These are phyloP conservation scores for Gastrophysa polygoni DNA, from an alignment of 2,888 invertebrate genomes.

Conservation along the genomic window DNA sequence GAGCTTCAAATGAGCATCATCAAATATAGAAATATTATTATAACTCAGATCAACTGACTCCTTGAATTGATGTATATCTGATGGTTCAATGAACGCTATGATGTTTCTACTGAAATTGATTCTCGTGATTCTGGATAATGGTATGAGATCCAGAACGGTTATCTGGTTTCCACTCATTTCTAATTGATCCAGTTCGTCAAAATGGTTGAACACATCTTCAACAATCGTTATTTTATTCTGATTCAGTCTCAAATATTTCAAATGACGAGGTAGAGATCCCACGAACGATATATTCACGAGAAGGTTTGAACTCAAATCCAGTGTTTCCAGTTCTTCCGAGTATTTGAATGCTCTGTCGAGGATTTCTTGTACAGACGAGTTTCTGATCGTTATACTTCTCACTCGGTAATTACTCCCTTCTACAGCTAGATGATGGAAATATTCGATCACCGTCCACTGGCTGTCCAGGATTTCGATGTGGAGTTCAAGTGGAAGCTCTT, in stretches of 20 bases:
- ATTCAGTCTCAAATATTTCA: slow-evolving; percentile 11
- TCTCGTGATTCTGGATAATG: background rate
- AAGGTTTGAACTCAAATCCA: slow-evolving; percentile 20
- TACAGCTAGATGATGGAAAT: background rate
- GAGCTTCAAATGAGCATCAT: slow-evolving; percentile 2
- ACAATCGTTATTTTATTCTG: slow-evolving; percentile 9
- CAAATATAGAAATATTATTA: slow-evolving; percentile 15
- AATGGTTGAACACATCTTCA: background rate
- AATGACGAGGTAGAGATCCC: background rate
- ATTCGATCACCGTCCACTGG: background rate
- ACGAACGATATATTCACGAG: slow-evolving; percentile 6
- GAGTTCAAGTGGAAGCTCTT: background rate
- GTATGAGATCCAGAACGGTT: background rate
- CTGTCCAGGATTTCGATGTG: background rate
- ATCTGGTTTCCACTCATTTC: slow-evolving; percentile 6
- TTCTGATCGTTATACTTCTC: background rate
- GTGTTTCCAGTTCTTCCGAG: background rate
- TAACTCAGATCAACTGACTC: slow-evolving; percentile 16
- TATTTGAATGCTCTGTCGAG: slow-evolving; percentile 13
- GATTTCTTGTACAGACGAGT: slow-evolving; percentile 6
- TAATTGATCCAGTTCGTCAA: background rate
- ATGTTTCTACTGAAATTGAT: slow-evolving; percentile 8
- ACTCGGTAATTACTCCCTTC: background rate
- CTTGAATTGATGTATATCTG: background rate
- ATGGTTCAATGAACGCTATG: background rate